phyloP scores from a whole-genome alignment of 2,888 invertebrate genomes.

The Busseola fusca region DNA sequence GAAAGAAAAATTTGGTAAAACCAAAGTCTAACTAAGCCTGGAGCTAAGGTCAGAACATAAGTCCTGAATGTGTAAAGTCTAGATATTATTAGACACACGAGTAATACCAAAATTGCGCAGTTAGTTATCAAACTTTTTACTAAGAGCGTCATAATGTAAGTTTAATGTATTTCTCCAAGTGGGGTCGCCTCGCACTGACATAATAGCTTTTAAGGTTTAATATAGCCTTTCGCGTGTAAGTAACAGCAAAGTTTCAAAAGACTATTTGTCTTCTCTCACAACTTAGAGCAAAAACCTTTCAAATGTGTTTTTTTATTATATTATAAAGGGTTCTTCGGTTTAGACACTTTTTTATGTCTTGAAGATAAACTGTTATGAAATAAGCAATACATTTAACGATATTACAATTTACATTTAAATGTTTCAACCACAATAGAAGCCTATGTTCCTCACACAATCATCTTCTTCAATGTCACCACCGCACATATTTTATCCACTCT shows the following conservation, averaged over 20 bases:
- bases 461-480: no score
- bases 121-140: not conserved
- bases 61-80: not conserved
- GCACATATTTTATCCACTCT: no score
- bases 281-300: conserved; percentile 2
- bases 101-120: not conserved
- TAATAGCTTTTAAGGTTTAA: conserved; percentile 1
- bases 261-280: conserved; percentile 3
- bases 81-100: no score
- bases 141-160: conserved; percentile 11
- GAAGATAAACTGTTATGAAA: not conserved
- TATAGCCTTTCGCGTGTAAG: conserved; percentile 7
- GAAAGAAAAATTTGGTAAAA: not conserved
- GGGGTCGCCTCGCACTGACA: conserved; percentile 18
- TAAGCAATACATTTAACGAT: not conserved
- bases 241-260: conserved; percentile 22
- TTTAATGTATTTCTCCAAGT: conserved; percentile 5
- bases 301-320: not conserved
- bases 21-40: not conserved
- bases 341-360: not conserved
- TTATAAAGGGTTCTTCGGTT: not conserved
- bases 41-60: not conserved
- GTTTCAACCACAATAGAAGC: no score
- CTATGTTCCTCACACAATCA: no score
- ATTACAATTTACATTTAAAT: not conserved